phyloP scores from a whole-genome alignment of 2,113 vertebrate species.

The Parus major region DNA sequence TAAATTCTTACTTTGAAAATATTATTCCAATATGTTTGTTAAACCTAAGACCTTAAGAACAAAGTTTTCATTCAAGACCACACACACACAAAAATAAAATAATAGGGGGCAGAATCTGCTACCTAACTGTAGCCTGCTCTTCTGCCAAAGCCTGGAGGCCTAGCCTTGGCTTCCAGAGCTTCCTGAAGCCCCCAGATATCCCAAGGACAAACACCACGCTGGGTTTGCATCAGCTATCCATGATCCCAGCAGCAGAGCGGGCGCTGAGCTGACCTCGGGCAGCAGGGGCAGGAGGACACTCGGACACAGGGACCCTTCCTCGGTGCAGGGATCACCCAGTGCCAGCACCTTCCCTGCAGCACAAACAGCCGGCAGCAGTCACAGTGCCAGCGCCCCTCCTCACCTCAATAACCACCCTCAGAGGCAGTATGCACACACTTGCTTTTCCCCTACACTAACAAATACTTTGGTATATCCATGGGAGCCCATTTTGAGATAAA shows the following conservation, averaged over 20 bases:
- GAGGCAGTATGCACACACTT: fast-evolving
- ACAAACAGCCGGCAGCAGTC: not conserved
- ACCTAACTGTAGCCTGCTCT: not conserved
- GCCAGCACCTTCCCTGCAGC: not conserved
- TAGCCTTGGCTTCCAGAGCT: not conserved
- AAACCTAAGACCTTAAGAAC: not conserved
- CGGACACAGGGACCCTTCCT: fast-evolving
- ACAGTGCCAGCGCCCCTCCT: not conserved
- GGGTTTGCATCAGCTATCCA: not conserved
- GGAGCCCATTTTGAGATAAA: not conserved
- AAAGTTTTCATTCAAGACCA: not conserved
- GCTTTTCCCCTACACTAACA: not conserved
- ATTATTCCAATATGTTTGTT: not conserved
- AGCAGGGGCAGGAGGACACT: not conserved
- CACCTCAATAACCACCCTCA: not conserved
- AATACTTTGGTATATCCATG: fast-evolving
- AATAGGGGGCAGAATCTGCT: fast-evolving
- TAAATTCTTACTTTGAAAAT: not conserved
- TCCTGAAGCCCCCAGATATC: not conserved
- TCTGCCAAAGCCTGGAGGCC: not conserved
- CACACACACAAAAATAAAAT: fast-evolving
- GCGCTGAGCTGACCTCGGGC: not conserved
- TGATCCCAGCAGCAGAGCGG: not conserved
- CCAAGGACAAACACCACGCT: not conserved
- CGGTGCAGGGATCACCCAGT: not conserved